Base-by-base conservation (phyloP, 1,140 invertebrate genomes). In the Formica selysi region DNA sequence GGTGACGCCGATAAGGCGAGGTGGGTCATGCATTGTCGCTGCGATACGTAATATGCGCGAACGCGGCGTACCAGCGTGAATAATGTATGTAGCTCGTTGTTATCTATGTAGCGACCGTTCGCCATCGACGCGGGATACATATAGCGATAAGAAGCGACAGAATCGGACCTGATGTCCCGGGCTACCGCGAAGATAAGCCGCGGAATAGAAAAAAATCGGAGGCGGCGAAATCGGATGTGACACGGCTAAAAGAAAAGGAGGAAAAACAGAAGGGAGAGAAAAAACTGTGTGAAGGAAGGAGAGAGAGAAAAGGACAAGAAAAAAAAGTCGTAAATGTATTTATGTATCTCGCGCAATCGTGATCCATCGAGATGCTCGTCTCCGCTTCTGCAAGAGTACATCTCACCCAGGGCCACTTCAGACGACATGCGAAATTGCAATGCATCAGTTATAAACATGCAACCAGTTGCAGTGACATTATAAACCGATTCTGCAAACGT, bases 61-160 rank as follows among this genome's bases (percentile, higher is more conserved):
- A 90, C 92, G 91, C 65, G 48, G 51, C 22, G 54, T 32, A 93
- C 88, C 64, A 61, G 62, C 70, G 85, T 93, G 93, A 94, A 94
- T 94, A 93, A 94, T 94, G 92, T 87, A 94, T 93, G 92, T 87
- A 88, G 87, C 67, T 86, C 64, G 85, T 71, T 65, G 89, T 92
- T 94, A 93, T 94, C 91, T 85, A 57, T 38, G 65, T 67, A 16
- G 76, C 87, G 74, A 88, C 86, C 85, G 73, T 78, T 87, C 59
- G 54, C 80, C 87, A 89, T 91, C 88, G 91, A 89, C 86, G 70
- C 80, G 80, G 88, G 74, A 90, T 89, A 86, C 85, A 86, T 88
- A 91, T 81, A 80, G 76, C 74, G 91, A 91, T 87, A 89, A 89
- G 81, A 70, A 80, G 62, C 79, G 79, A 73, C 80, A 38, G 83